A percentile compares a stretch with the other conserved stretches of the same genome.
Evolutionary conservation across 1,140 invertebrate species (phyloP).

Genomic region (Mycetomoellerius zeteki): DNA sequence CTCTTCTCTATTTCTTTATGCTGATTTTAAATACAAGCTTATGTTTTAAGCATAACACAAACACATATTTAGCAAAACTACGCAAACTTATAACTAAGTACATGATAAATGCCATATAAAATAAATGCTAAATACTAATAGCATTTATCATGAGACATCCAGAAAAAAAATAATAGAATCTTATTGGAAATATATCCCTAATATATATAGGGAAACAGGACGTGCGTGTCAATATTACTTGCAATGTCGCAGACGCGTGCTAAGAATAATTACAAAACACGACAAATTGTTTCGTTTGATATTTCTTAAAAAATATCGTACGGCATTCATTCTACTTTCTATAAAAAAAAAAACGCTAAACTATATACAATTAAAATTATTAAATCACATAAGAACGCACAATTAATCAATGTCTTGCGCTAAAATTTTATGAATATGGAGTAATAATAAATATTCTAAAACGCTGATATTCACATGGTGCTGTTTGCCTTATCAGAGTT

Average conservation of each 20-base stretch:
- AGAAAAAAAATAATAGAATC: background rate
- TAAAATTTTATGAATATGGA: conserved; percentile 26
- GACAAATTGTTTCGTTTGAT: background rate
- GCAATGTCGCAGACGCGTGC: conserved; percentile 39
- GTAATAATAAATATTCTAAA: conserved; percentile 23
- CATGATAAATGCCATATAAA: conserved; percentile 15
- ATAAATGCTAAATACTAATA: conserved; percentile 26
- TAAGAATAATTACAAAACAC: conserved; percentile 17
- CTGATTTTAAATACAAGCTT: conserved; percentile 30
- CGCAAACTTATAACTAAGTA: conserved; percentile 36
- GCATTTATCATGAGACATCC: conserved; percentile 15
- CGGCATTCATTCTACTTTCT: background rate
- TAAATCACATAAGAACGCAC: conserved; percentile 10
- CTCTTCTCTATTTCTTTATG: conserved; percentile 26
- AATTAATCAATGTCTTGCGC: background rate
- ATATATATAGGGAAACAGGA: conserved; percentile 20
- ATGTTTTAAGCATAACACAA: conserved; percentile 43
- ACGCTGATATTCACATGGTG: background rate
- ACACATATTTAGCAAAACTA: conserved; percentile 59
- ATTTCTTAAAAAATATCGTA: background rate
- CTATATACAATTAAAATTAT: conserved; percentile 21
- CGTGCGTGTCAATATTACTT: conserved; percentile 25
- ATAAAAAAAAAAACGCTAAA: conserved; percentile 5
- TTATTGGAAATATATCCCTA: conserved; percentile 6
- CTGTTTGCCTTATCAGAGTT: conserved; percentile 20